Conservation (phyloP, 37 sponge, comb jelly and placozoan species). For the Hexactinellida sp. region DNA sequence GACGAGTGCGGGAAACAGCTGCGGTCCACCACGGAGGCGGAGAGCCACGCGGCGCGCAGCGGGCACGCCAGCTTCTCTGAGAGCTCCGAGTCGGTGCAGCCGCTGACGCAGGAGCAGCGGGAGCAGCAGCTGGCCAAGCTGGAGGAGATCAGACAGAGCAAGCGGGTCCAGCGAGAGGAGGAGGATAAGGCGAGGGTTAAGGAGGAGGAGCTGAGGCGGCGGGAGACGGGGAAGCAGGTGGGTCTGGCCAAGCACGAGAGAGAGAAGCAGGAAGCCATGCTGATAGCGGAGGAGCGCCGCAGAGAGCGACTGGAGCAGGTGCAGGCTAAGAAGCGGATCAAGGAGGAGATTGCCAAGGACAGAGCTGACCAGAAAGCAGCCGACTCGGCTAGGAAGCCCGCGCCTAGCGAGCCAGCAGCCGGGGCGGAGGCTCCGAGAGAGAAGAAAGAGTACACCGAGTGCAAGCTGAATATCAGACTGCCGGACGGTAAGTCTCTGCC, state of each 20-base stretch:
- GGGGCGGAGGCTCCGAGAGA: not conserved
- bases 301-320: not conserved
- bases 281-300: not conserved
- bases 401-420: not conserved
- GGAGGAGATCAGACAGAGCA: not conserved
- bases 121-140: not conserved
- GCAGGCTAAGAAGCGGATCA: constrained; percentile 9
- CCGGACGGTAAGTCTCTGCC: constrained; percentile 6
- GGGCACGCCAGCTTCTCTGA: constrained; percentile 2
- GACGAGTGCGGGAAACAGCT: constrained; percentile 19
- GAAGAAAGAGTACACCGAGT: constrained; percentile 19
- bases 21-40: not conserved
- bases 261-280: constrained; percentile 8
- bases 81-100: not conserved
- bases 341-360: not conserved
- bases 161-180: constrained; percentile 7
- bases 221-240: not conserved
- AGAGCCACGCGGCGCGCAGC: not conserved
- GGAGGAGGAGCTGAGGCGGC: not conserved
- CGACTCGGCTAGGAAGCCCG: not conserved
- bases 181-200: not conserved
- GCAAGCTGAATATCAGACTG: constrained; percentile 1
- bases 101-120: not conserved
- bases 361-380: constrained; percentile 2
- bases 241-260: not conserved